Base-by-base conservation (phyloP, 1,140 invertebrate species). In the Pteromalus puparum region DNA sequence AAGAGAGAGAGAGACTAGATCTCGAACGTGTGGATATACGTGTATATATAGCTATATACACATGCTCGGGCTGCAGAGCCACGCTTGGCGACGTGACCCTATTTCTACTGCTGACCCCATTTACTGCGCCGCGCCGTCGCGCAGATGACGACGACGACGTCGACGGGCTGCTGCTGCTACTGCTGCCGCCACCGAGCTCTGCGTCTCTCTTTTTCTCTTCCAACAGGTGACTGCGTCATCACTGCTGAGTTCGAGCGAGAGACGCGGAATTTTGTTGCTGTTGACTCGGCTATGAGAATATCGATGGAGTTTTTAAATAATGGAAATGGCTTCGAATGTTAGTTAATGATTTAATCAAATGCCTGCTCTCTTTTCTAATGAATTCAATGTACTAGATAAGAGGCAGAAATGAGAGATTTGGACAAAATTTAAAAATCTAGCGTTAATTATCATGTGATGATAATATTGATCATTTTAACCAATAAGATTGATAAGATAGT, bases 141-240 rank as follows among this genome's bases (percentile, higher is more conserved):
- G 75, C 82, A 72, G 75, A 68, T n/a, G n/a, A 34, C 75, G 75
- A n/a, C 75, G 65, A 9, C 30, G 30, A 30, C 48, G 61, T 46
- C 61, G 42, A 34, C 72, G 72, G 15, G 21, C 26, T 42, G 78
- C 21, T 18, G 7, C 42, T 42, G 26, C 15, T 42, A 15, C 26
- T 42, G 78, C 21, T 18, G 7, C 42, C 68, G 26, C 15, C 42
- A 15, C 15, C 0, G 53, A 61, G 53, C 53, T 61, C 48, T 18
- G n/a, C n/a, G n/a, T 53, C 53, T 61, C 53, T 7, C 21, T 61
- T 6, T 61, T 21, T 61, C 53, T n/a, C 53, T 61, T 61, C 21
- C 76, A 83, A 79, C 82, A 84, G 82, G 76, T 79, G 82, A 84
- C 82, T 79, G 48, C 76, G 82, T 79, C 76, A 79, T 74, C 76